These are phyloP conservation scores for Megaleporinus macrocephalus DNA, from an alignment of 2,113 vertebrate genomes.

Conservation along the genomic window DNA sequence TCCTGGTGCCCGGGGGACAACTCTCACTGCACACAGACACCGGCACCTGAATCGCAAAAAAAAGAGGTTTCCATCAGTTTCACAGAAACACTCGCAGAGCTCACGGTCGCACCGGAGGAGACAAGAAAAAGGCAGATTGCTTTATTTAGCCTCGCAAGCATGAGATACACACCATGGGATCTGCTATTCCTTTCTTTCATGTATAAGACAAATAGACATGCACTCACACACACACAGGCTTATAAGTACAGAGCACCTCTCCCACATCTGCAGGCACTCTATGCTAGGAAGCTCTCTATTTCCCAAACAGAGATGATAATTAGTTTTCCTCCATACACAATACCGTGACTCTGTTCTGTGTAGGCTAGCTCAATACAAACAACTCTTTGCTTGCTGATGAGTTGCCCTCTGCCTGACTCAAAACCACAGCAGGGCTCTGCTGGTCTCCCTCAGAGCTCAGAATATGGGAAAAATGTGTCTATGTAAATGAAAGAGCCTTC, in stretches of 20 bases:
- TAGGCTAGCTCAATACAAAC: neutral
- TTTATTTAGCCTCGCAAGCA: neutral
- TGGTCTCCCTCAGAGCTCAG: neutral
- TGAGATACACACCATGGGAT: neutral
- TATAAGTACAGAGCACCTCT: neutral
- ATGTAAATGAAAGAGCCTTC: neutral
- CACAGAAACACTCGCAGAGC: neutral
- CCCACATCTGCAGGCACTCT: neutral
- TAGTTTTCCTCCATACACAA: neutral
- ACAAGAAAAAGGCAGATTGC: neutral
- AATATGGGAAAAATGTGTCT: constrained; percentile 6
- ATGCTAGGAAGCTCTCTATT: neutral
- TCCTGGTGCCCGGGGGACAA: constrained; percentile 61
- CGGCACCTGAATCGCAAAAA: constrained; percentile 49
- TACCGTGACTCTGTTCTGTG: neutral
- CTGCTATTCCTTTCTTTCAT: neutral
- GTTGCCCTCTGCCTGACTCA: neutral
- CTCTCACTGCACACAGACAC: constrained; percentile 61
- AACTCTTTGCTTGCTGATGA: neutral
- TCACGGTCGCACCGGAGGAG: neutral
- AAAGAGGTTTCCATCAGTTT: neutral
- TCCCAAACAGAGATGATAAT: constrained; percentile 1
- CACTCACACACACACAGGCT: neutral
- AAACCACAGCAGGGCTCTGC: neutral
- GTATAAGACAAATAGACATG: neutral